phyloP scores from a whole-genome alignment of 2,888 invertebrate species.

The Drosophila macrothrix region DNA sequence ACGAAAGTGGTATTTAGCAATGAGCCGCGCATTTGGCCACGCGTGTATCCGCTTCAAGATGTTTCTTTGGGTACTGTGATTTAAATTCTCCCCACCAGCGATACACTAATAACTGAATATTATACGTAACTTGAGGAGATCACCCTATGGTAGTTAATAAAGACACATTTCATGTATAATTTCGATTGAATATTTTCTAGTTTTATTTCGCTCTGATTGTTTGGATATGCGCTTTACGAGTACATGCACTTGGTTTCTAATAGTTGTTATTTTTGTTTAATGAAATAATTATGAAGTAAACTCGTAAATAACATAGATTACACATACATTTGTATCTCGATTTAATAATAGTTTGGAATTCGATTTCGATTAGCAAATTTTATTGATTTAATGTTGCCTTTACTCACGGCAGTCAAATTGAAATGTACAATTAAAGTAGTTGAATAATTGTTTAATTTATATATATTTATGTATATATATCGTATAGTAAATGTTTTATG shows the following conservation, averaged over 20 bases:
- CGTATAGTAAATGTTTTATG: conserved; percentile 72
- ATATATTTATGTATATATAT: conserved; percentile 28
- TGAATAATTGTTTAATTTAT: conserved; percentile 51
- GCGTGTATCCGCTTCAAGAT: background rate
- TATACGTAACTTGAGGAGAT: background rate
- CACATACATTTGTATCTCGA: conserved; percentile 9
- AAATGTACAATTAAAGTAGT: conserved; percentile 54
- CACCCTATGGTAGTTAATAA: background rate
- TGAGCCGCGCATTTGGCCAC: background rate
- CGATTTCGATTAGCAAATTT: conserved; percentile 42
- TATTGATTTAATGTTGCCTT: conserved; percentile 26
- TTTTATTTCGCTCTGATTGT: conserved; percentile 78
- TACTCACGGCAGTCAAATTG: conserved; percentile 42
- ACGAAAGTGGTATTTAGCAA: background rate
- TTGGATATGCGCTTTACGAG: conserved; percentile 66
- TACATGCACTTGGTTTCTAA: conserved; percentile 58
- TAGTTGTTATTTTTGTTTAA: conserved; percentile 36
- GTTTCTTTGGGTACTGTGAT: too few relatives aligned
- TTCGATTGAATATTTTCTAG: conserved; percentile 67
- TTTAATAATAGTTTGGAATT: conserved; percentile 23
- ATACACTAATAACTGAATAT: background rate
- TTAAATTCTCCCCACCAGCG: background rate
- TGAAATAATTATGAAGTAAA: conserved; percentile 30
- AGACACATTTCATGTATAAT: background rate
- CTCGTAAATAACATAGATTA: conserved; percentile 43